Conservation (phyloP, 23 tunicate species). For the Oikopleura vanhoeffeni region DNA sequence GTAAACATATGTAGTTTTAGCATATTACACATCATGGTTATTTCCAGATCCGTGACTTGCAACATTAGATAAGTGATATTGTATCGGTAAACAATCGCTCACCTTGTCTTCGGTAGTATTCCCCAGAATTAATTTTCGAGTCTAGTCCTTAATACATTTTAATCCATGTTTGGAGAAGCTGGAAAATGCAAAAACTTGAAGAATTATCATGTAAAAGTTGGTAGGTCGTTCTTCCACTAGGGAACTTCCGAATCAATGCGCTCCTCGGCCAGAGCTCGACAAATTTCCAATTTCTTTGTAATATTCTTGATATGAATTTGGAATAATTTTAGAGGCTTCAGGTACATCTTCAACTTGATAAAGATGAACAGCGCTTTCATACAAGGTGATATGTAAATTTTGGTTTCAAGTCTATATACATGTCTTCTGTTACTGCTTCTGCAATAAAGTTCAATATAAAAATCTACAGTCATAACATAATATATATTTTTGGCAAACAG, state of each 20-base stretch:
- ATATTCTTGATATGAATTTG: constrained; percentile 21
- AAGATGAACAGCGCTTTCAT: constrained; percentile 35
- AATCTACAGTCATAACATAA: no score
- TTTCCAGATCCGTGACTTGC: constrained; percentile 31
- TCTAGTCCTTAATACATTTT: constrained; percentile 45
- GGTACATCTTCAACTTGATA: constrained; percentile 38
- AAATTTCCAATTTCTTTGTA: constrained; percentile 28
- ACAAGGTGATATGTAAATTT: constrained; percentile 17
- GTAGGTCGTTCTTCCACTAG: background rate
- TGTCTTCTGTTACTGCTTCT: constrained; percentile 34
- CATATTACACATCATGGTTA: constrained; percentile 11
- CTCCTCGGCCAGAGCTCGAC: constrained; percentile 46
- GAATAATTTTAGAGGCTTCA: constrained; percentile 22
- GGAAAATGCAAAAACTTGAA: constrained; percentile 8
- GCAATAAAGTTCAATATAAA: no score
- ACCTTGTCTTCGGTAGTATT: background rate
- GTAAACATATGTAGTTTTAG: constrained; percentile 43
- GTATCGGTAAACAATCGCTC: constrained; percentile 42
- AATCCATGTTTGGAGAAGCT: constrained; percentile 34
- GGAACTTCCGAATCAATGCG: constrained; percentile 20
- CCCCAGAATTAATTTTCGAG: constrained; percentile 23
- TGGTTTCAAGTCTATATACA: constrained; percentile 44
- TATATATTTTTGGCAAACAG: no score
- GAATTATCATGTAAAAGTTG: no score
- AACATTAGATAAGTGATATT: constrained; percentile 34